Evolutionary conservation across 1,140 invertebrate genomes (phyloP).

Genomic region (Drosophila punjabiensis): DNA sequence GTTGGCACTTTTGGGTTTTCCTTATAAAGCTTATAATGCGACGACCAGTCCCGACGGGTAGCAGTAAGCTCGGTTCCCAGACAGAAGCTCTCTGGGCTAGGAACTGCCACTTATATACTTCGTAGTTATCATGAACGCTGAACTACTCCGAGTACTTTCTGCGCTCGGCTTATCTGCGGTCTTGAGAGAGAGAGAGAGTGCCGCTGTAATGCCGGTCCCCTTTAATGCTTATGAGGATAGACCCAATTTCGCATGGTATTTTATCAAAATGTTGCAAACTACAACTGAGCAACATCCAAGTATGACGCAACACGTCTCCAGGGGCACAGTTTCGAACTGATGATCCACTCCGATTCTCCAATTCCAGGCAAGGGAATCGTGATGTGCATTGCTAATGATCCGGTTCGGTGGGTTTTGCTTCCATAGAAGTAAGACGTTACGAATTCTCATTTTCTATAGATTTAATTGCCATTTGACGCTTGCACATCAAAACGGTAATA

Average conservation of each 20-base stretch:
- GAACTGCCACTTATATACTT: conserved; percentile 34
- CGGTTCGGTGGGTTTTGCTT: conserved; percentile 68
- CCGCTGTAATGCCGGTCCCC: conserved; percentile 59
- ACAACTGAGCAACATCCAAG: not conserved
- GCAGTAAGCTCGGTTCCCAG: conserved; percentile 3
- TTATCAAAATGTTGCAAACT: conserved; percentile 24
- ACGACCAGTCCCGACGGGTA: conserved; percentile 25
- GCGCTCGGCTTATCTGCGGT: conserved; percentile 35
- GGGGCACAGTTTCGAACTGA: conserved; percentile 26
- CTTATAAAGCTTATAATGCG: conserved; percentile 24
- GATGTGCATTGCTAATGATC: conserved; percentile 68
- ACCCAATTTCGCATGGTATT: conserved; percentile 44
- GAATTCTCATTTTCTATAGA: conserved; percentile 41
- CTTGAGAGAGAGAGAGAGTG: conserved; percentile 1
- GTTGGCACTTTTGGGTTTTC: conserved; percentile 62
- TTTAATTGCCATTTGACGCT: conserved; percentile 58
- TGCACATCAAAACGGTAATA: conserved; percentile 60
- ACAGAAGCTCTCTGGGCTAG: conserved; percentile 11
- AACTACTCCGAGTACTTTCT: conserved; percentile 16
- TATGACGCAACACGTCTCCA: conserved; percentile 26
- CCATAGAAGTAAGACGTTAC: conserved; percentile 60
- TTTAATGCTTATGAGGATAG: conserved; percentile 64
- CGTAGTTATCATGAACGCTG: conserved; percentile 2
- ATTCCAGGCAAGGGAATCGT: conserved; percentile 39
- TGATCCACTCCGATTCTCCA: conserved; percentile 18